Conservation (phyloP, 92 coral and sea anemone genomes). For the Epizoanthus illoricatus region DNA sequence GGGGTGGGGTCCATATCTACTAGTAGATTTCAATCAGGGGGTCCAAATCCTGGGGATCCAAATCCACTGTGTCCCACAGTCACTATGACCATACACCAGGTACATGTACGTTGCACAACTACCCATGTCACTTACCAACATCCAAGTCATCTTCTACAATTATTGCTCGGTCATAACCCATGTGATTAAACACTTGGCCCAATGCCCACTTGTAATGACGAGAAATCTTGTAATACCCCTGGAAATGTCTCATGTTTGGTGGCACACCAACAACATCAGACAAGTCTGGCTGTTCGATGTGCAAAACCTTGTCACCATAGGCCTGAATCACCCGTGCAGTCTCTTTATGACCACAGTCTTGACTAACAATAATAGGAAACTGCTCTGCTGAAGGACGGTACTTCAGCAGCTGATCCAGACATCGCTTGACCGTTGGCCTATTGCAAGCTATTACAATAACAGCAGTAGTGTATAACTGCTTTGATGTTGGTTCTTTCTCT, state of each 20-base stretch:
- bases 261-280: conserved; percentile 72
- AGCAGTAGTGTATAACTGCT: conserved; percentile 53
- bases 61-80: not conserved
- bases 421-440: conserved; percentile 84
- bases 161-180: conserved; percentile 74
- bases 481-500: not conserved
- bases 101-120: not conserved
- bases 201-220: conserved; percentile 96
- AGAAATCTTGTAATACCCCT: conserved; percentile 93
- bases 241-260: conserved; percentile 74
- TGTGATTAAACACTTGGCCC: conserved; percentile 79
- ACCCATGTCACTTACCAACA: conserved; percentile 64
- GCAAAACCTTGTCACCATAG: conserved; percentile 63
- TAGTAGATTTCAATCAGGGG: too few species aligned
- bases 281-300: conserved; percentile 86
- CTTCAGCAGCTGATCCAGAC: conserved; percentile 75
- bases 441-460: conserved; percentile 89
- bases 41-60: too few species aligned
- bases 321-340: conserved; percentile 78
- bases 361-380: conserved; percentile 93
- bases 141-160: conserved; percentile 98
- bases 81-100: not conserved
- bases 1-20: too few species aligned
- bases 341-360: conserved; percentile 86
- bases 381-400: conserved; percentile 79